Percentiles rank a stretch among this genome's conserved stretches.
Conservation (phyloP, 2,888 invertebrate species). For the Pristionchus arcanus region DNA sequence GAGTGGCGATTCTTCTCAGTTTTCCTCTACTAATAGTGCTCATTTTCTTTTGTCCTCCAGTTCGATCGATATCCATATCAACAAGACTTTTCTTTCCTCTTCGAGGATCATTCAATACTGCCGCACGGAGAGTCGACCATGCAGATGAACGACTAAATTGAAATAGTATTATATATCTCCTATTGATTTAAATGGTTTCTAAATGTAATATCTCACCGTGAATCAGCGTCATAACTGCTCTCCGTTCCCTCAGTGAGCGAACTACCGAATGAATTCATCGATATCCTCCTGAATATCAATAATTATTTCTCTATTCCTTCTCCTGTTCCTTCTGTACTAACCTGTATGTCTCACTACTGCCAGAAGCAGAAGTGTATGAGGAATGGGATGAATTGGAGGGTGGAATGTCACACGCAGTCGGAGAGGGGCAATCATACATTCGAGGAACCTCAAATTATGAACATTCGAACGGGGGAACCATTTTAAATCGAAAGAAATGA, state of each 20-base stretch:
- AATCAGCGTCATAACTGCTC: conserved; percentile 69
- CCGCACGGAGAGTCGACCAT: conserved; percentile 70
- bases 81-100: conserved; percentile 53
- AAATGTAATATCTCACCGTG: conserved; percentile 57
- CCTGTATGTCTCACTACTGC: conserved; percentile 61
- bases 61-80: conserved; percentile 52
- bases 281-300: conserved; percentile 59
- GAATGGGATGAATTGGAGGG: conserved; percentile 71
- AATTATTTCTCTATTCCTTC: neutral
- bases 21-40: conserved; percentile 70
- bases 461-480: neutral
- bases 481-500: neutral
- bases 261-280: conserved; percentile 72
- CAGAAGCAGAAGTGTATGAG: conserved; percentile 68
- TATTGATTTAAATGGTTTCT: neutral
- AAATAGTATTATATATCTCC: neutral
- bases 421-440: conserved; percentile 69
- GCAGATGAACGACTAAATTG: conserved; percentile 66
- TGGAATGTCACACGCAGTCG: conserved; percentile 62
- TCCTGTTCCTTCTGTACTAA: neutral
- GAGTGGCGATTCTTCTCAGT: conserved; percentile 69
- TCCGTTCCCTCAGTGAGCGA: conserved; percentile 70
- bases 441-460: conserved; percentile 64
- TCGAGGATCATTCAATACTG: conserved; percentile 63
- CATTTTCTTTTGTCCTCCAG: conserved; percentile 62